Percentiles rank a stretch among this genome's conserved stretches.
Conservation (phyloP, 2,113 vertebrate genomes). For the Axis porcinus region DNA sequence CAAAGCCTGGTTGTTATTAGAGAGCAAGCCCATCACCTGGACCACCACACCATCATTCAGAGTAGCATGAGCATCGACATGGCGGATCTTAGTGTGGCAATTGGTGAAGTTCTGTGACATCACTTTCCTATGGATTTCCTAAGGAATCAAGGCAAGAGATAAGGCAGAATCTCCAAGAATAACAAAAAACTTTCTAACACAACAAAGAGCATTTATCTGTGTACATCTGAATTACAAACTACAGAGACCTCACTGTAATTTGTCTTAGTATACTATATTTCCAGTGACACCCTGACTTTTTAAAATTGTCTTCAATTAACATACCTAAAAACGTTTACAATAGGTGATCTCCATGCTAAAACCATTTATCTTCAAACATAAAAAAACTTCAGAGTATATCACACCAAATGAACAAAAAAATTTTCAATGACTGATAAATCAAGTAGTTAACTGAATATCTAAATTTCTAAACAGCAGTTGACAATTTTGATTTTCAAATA, state of each 20-base stretch:
- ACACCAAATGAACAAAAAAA: not conserved
- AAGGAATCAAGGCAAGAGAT: constrained; percentile 15
- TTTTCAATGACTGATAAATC: not conserved
- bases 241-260: not conserved
- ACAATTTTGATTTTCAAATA: not conserved
- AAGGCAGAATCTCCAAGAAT: not conserved
- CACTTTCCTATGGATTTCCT: constrained; percentile 96
- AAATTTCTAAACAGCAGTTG: not conserved
- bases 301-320: not conserved
- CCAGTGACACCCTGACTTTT: not conserved
- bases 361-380: not conserved
- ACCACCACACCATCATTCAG: constrained; percentile 97
- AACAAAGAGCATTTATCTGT: not conserved
- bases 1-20: constrained; percentile 98
- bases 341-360: not conserved
- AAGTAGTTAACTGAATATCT: not conserved
- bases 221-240: not conserved
- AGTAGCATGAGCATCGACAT: constrained; percentile 97
- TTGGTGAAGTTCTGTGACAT: constrained; percentile 97
- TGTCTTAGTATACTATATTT: not conserved
- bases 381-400: not conserved
- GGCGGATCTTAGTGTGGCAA: constrained; percentile 96
- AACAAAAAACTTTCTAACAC: not conserved
- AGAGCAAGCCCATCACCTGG: constrained; percentile 98
- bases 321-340: not conserved